Evolutionary conservation across 2,113 vertebrate genomes (phyloP).

Genomic region (Gobio gobio): DNA sequence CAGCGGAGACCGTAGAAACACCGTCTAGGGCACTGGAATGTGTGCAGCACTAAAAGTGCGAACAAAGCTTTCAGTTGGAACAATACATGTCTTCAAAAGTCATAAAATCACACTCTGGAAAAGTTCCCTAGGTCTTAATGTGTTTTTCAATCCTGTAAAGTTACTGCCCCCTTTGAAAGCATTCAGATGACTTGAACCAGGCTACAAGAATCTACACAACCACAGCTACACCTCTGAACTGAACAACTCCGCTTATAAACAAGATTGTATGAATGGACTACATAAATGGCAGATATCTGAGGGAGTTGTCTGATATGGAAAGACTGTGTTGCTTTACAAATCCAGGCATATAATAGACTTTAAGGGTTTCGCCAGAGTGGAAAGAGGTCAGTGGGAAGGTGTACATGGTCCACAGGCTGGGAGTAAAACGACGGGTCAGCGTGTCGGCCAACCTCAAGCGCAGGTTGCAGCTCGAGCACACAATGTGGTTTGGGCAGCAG

Average conservation of each 20-base stretch:
- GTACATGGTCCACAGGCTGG: constrained; percentile 58
- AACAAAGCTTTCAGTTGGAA: constrained; percentile 32
- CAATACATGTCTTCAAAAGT: constrained; percentile 28
- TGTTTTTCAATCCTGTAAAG: neutral
- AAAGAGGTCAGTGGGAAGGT: neutral
- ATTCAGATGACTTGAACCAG: neutral
- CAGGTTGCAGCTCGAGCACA: constrained; percentile 60
- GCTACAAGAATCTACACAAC: neutral
- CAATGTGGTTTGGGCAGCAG: constrained; percentile 57
- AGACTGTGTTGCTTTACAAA: constrained; percentile 49
- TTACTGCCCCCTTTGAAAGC: neutral
- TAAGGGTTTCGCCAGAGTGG: neutral
- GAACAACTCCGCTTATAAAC: neutral
- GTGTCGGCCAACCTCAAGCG: constrained; percentile 52
- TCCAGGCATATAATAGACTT: constrained; percentile 47
- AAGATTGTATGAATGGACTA: neutral
- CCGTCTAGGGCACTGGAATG: constrained; percentile 30
- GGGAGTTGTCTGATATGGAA: constrained; percentile 41
- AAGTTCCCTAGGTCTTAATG: neutral
- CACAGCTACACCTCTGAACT: neutral
- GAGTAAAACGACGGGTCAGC: constrained; percentile 44
- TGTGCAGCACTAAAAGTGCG: constrained; percentile 7
- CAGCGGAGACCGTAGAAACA: neutral
- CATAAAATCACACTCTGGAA: neutral
- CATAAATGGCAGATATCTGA: constrained; percentile 56